phyloP scores from a whole-genome alignment of 2,888 invertebrate species.

The Escarpia spicata region DNA sequence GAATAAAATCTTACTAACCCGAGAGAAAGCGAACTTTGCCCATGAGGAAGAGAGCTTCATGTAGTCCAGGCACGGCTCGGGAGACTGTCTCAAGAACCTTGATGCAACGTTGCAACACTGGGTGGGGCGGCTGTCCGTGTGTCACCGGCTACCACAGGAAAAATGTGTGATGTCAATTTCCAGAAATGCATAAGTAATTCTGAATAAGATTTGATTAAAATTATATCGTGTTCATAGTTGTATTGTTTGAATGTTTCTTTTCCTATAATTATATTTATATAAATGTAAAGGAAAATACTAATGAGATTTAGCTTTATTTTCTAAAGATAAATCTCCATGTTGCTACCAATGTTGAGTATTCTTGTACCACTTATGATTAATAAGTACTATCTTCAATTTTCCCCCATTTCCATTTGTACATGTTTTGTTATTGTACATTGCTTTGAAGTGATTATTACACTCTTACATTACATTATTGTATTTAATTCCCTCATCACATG shows the following conservation, averaged over 20 bases:
- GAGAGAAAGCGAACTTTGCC: conserved; percentile 84
- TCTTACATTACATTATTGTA: no score
- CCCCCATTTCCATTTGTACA: no score
- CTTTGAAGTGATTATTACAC: no score
- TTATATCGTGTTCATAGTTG: no score
- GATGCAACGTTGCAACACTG: conserved; percentile 71
- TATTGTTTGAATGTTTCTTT: neutral
- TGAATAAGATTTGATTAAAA: neutral
- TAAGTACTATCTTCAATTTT: no score
- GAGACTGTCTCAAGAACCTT: conserved; percentile 78
- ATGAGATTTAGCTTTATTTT: no score
- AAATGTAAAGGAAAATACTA: no score
- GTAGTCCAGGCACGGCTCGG: conserved; percentile 84
- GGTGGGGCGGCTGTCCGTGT: conserved; percentile 67
- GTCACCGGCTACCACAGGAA: conserved; percentile 71
- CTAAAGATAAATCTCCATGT: no score
- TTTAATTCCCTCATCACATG: conserved; percentile 23
- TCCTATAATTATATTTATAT: neutral
- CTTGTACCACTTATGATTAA: no score
- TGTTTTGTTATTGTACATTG: no score
- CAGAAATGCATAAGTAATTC: neutral
- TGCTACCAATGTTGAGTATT: no score
- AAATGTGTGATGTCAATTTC: neutral
- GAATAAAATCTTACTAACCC: conserved; percentile 46
- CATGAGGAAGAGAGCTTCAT: conserved; percentile 72